Evolutionary conservation across 30 jellyfish, hydroid and myxozoan species (phyloP).

Genomic region (Aurelia aurita complex sp. Pacific): DNA sequence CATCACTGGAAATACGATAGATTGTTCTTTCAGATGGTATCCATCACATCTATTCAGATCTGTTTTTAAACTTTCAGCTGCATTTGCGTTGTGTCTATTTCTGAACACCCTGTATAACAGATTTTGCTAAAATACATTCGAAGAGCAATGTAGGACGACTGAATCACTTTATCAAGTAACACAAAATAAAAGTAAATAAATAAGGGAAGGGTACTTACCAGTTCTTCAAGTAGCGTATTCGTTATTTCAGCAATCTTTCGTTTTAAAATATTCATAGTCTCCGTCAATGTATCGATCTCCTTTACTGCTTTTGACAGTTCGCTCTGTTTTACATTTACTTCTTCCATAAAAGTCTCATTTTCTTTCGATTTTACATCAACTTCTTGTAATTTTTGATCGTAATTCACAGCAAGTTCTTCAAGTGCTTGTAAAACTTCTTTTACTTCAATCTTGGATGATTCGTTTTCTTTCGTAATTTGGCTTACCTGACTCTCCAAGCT

Average conservation of each 20-base stretch:
- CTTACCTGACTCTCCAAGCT: slow-evolving; percentile 98
- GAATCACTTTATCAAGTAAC: too few species aligned
- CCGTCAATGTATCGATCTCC: slow-evolving; percentile 83
- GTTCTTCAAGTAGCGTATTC: slow-evolving; percentile 88
- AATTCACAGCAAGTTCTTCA: slow-evolving; percentile 98
- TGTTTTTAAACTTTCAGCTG: too few species aligned
- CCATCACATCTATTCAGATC: too few species aligned
- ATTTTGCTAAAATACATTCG: too few species aligned
- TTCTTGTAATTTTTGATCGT: slow-evolving; percentile 97
- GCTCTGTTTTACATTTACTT: slow-evolving; percentile 76
- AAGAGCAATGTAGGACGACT: too few species aligned
- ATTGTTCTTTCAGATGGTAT: too few species aligned
- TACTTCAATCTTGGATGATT: slow-evolving; percentile 97
- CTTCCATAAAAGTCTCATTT: slow-evolving; percentile 89
- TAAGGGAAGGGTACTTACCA: slow-evolving; percentile 56
- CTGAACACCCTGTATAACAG: too few species aligned
- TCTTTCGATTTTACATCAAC: slow-evolving; percentile 97
- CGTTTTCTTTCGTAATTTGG: slow-evolving; percentile 87
- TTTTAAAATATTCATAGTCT: slow-evolving; percentile 84
- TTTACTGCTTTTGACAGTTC: slow-evolving; percentile 56
- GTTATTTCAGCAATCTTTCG: slow-evolving; percentile 95
- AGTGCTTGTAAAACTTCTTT: slow-evolving; percentile 98
- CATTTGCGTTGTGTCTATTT: too few species aligned
- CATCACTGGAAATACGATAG: too few species aligned
- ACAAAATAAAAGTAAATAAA: too few species aligned